Evolutionary conservation across 2,113 vertebrate species (phyloP).

Genomic region (Steatornis caripensis): DNA sequence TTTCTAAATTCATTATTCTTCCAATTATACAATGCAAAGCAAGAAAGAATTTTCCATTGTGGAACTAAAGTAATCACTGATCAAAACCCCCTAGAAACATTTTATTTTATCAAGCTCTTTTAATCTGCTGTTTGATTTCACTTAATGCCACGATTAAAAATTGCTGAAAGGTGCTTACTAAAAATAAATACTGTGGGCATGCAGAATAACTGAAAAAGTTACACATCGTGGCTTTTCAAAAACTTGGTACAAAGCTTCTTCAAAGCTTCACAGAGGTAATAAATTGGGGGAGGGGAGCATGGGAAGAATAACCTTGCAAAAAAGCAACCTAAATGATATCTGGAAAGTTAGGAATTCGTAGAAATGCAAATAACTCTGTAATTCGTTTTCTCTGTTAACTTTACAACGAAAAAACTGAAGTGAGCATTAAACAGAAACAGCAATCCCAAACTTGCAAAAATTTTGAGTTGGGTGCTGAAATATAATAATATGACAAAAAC

Average conservation of each 20-base stretch:
- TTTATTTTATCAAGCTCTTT: not conserved
- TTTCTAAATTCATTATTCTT: not conserved
- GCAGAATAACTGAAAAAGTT: not conserved
- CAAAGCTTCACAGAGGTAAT: not conserved
- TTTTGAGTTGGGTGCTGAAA: not conserved
- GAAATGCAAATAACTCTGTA: not conserved
- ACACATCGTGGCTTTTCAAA: not conserved
- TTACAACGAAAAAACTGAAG: not conserved
- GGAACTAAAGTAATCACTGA: not conserved
- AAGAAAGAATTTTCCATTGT: not conserved
- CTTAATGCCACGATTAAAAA: not conserved
- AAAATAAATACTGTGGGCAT: not conserved
- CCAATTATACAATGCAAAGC: not conserved
- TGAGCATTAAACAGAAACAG: not conserved
- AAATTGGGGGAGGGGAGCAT: fast-evolving
- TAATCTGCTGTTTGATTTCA: not conserved
- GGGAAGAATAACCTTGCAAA: fast-evolving
- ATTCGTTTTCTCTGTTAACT: not conserved
- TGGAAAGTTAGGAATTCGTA: not conserved
- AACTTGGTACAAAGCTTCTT: not conserved
- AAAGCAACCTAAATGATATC: not conserved
- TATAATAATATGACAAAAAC: fast-evolving
- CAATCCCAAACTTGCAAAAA: not conserved
- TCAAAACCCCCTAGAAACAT: not conserved
- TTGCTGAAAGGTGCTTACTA: not conserved